A percentile compares a stretch with the other conserved stretches of the same genome.
phyloP scores from a whole-genome alignment of 2,888 invertebrate species.

The Sipha maydis region DNA sequence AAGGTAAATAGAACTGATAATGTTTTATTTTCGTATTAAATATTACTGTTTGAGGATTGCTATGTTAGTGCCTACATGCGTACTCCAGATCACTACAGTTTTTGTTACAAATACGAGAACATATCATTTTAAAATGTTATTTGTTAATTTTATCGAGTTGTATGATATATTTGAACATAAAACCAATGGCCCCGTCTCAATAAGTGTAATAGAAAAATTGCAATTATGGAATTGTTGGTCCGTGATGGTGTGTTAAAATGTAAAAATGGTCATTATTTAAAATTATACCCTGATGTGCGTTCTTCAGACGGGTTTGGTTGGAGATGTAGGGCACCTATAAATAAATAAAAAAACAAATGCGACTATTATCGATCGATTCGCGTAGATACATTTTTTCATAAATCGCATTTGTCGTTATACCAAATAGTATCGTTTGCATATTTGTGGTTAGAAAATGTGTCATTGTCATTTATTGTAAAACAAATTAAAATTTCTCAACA shows the following conservation, averaged over 20 bases:
- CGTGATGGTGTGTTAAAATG: no score
- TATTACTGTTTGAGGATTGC: background rate
- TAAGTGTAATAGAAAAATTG: conserved; percentile 8
- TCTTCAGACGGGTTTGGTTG: no score
- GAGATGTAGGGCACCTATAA: no score
- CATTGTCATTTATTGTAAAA: no score
- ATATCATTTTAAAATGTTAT: background rate
- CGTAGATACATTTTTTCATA: no score
- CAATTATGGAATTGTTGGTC: background rate
- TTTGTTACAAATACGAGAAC: background rate
- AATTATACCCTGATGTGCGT: no score
- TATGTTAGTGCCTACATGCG: conserved; percentile 11
- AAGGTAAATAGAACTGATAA: conserved; percentile 7
- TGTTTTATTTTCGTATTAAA: conserved; percentile 1
- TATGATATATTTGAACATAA: conserved; percentile 22
- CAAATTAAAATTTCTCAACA: no score
- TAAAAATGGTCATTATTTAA: no score
- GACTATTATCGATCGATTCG: no score
- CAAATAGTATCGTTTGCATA: no score
- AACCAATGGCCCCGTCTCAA: background rate
- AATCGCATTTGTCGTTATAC: background rate
- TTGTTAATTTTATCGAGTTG: background rate
- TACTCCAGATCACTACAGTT: conserved; percentile 10
- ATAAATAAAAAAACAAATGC: no score
- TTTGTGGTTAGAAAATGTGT: no score